Conservation (phyloP, 1,140 invertebrate species). For the Zaprionus taronus region DNA sequence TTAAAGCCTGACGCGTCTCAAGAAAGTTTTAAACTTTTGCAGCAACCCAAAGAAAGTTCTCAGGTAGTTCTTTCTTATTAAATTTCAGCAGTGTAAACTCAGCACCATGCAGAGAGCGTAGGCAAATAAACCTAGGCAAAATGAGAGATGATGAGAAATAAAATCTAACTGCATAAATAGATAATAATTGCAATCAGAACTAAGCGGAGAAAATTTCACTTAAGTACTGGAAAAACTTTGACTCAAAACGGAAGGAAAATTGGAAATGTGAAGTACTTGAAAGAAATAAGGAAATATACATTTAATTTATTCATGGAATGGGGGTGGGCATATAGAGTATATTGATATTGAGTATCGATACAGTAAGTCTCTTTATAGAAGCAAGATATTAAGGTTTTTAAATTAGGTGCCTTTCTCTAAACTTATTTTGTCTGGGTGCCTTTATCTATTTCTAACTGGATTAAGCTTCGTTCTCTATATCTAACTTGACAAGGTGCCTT, state of each 20-base stretch:
- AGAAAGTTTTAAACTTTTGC: constrained; percentile 61
- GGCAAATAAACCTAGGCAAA: constrained; percentile 2
- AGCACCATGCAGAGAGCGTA: neutral
- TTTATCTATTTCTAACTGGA: too few relatives aligned
- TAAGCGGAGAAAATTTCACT: neutral
- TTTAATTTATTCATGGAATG: too few relatives aligned
- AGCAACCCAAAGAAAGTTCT: constrained; percentile 37
- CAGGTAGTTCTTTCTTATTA: constrained; percentile 46
- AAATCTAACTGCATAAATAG: neutral
- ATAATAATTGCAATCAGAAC: constrained; percentile 8
- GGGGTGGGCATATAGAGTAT: too few relatives aligned
- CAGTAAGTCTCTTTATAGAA: too few relatives aligned
- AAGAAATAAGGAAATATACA: neutral
- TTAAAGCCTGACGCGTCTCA: constrained; percentile 59
- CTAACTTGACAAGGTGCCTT: too few relatives aligned
- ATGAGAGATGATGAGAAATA: neutral
- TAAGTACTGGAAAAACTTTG: neutral
- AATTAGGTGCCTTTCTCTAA: too few relatives aligned
- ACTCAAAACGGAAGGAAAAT: neutral
- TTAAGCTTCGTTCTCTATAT: too few relatives aligned
- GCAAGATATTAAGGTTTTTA: too few relatives aligned
- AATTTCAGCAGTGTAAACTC: constrained; percentile 16
- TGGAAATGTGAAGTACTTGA: neutral
- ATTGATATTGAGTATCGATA: too few relatives aligned
- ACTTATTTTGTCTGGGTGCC: too few relatives aligned